Conservation (phyloP, 2,797 vertebrate species). For the Falco novaeseelandiae region DNA sequence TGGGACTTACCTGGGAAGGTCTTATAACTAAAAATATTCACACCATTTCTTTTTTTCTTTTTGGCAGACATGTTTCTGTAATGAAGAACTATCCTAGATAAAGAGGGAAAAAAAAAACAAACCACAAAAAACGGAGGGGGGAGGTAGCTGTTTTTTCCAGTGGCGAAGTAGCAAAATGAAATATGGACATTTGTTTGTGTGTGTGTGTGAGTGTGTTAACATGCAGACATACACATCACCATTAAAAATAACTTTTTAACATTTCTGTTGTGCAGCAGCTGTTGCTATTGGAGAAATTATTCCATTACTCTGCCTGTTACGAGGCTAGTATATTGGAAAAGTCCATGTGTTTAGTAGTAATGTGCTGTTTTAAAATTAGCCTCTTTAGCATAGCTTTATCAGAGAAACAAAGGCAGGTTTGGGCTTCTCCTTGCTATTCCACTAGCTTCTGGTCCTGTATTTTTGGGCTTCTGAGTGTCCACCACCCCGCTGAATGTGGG, state of each 20-base stretch:
- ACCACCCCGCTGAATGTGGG: accelerated
- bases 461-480: neutral
- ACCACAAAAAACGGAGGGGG: too few relatives aligned
- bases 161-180: neutral
- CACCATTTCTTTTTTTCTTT: neutral
- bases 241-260: neutral
- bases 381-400: neutral
- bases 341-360: neutral
- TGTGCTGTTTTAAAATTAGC: neutral
- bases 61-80: neutral
- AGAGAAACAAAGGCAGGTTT: neutral
- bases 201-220: neutral
- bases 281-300: neutral
- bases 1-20: neutral
- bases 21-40: neutral
- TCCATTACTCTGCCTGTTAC: neutral
- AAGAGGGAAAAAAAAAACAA: neutral
- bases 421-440: neutral
- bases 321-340: neutral
- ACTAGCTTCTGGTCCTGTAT: accelerated
- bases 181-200: neutral
- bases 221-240: neutral
- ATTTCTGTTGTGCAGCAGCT: neutral
- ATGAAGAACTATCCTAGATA: neutral
- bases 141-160: neutral